phyloP scores from a whole-genome alignment of 2,797 vertebrate genomes.

The Eurystomus glaucurus region DNA sequence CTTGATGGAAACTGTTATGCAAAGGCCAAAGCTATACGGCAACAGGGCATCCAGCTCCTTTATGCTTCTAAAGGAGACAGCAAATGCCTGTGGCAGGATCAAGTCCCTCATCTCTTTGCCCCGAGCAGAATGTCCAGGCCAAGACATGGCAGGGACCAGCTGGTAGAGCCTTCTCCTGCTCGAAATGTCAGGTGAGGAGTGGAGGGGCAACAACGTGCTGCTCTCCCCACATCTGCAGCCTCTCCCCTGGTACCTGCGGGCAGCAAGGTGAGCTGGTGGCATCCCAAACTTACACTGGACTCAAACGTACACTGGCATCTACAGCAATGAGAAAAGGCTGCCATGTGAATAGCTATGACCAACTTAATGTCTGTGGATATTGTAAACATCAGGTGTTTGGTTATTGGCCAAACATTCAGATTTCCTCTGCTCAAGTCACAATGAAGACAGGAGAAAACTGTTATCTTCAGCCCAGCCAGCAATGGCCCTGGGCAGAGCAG shows the following conservation, averaged over 20 bases:
- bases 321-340: not conserved
- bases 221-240: not conserved
- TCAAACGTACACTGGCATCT: too few species aligned
- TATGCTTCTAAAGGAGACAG: not conserved
- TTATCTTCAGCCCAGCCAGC: not conserved
- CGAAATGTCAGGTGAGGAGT: not conserved
- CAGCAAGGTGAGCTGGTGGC: not conserved
- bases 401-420: not conserved
- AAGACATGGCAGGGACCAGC: fast-evolving
- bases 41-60: not conserved
- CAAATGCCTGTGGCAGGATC: not conserved
- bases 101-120: not conserved
- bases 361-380: not conserved
- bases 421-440: not conserved
- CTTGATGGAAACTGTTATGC: not conserved
- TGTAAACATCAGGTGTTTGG: fast-evolving
- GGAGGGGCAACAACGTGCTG: fast-evolving
- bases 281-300: not conserved
- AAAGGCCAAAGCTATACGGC: not conserved
- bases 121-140: not conserved
- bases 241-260: fast-evolving
- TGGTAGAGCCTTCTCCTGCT: not conserved
- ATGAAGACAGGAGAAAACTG: not conserved
- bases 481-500: not conserved
- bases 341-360: not conserved